These are phyloP conservation scores for Neoarius graeffei DNA, from an alignment of 2,113 vertebrate genomes.

Conservation along the genomic window DNA sequence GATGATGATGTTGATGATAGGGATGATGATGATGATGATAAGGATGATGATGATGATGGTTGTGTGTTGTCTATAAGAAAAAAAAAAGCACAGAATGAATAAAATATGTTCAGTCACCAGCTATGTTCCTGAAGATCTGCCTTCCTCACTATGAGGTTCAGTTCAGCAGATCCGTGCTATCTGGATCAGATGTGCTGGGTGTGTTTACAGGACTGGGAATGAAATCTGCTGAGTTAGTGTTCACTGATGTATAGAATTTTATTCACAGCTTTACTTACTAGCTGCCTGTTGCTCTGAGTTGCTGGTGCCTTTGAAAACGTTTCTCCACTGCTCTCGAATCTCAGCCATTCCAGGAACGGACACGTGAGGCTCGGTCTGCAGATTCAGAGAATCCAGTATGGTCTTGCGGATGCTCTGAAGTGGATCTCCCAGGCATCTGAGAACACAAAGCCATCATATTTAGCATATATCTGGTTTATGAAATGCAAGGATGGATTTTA, in stretches of 20 bases:
- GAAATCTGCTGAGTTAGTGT: not conserved
- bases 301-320: constrained; percentile 7
- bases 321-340: constrained; percentile 64
- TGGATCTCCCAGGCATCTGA: constrained; percentile 62
- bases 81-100: not conserved
- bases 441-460: not conserved
- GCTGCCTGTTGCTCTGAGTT: not conserved
- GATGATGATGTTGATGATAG: not conserved
- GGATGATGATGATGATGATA: not conserved
- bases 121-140: not conserved
- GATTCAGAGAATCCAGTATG: constrained; percentile 63
- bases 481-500: not conserved
- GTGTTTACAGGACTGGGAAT: not conserved
- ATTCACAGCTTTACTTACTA: constrained; percentile 24
- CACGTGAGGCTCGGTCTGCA: constrained; percentile 65
- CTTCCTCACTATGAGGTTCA: not conserved
- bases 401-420: constrained; percentile 59
- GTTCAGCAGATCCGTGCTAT: not conserved
- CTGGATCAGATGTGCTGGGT: not conserved
- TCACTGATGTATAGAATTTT: not conserved
- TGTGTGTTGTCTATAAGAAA: not conserved
- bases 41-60: not conserved
- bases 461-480: not conserved
- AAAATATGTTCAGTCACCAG: not conserved
- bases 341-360: constrained; percentile 50